Conservation (phyloP, 2,113 vertebrate genomes). For the Forbesichthys papilliferus region DNA sequence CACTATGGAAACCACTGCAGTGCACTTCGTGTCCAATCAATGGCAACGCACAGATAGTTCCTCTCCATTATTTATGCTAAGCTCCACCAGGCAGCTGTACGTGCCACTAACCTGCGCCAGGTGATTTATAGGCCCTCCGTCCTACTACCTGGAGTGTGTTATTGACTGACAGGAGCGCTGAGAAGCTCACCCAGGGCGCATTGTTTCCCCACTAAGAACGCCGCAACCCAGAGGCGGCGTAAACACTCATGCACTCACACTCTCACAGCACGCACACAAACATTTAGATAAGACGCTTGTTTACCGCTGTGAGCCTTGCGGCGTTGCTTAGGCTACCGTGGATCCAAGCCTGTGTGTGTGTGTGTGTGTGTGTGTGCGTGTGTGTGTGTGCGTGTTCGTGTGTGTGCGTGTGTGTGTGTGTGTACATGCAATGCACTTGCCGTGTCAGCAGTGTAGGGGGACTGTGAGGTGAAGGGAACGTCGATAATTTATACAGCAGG, state of each 20-base stretch:
- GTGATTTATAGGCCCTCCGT: no score
- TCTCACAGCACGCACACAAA: not conserved
- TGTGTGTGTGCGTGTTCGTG: slow-evolving; percentile 1
- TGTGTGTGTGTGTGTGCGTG: slow-evolving; percentile 14
- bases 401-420: slow-evolving; percentile 19
- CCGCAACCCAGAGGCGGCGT: no score
- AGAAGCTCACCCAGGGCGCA: no score
- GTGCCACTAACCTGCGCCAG: no score
- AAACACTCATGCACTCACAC: not conserved
- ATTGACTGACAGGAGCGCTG: no score
- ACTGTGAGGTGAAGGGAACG: slow-evolving; percentile 60
- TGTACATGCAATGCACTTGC: slow-evolving; percentile 33
- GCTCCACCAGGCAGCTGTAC: no score
- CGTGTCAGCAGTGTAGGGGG: slow-evolving; percentile 56
- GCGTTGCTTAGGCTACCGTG: slow-evolving; percentile 21
- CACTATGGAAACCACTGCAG: no score
- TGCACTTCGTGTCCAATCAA: no score
- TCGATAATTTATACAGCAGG: slow-evolving; percentile 74
- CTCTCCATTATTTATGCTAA: no score
- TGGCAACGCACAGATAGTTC: no score
- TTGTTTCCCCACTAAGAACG: no score
- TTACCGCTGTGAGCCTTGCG: not conserved
- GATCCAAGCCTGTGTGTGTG: slow-evolving; percentile 22
- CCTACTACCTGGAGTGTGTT: no score
- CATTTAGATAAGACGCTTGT: slow-evolving; percentile 1